Evolutionary conservation across 35 echinoderm and acorn worm genomes (phyloP), one percentile per base, ranked within the genome.

Genomic region (Hemicentrotus pulcherrimus): DNA sequence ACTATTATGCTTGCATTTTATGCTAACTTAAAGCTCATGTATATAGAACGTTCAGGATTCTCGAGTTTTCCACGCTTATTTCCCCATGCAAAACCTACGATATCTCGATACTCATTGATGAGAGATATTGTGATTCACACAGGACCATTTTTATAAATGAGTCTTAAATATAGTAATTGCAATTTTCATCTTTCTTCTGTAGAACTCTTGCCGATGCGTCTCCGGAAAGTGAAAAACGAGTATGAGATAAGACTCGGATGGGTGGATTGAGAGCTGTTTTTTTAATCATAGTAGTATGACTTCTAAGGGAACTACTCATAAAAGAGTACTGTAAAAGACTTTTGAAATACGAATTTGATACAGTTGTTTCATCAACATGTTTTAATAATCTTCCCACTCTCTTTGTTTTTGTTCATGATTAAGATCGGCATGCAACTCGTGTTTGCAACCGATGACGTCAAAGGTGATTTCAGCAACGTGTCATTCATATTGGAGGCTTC

Each of bases 401-500:
- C 2, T 86, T 33, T 90, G 32, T 90, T 45, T 90, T 16, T 24
- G 2, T 90, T 33, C 88, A 90, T 18, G 9, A 45, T 78, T 15
- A 45, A 90, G 88, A 90, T 90, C 88, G 9, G 45, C 32, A 33
- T 90, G 11, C 32, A 90, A 47, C 88, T 90, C 13, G 32, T 45
- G 46, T 90, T 90, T 41, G 88, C 31, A 22, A 46, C 88, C n/a
- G 88, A 16, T 90, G 15, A 13, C 24, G 88, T 90, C 12, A 46
- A 47, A 45, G 88, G 88, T 24, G 88, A 90, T 90, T 47, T 33
- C 32, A 90, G 31, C 31, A 90, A 90, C 32, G 18, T 90, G 4
- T 90, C 88, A 33, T 90, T 90, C 46, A 7, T 45, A 30, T 18
- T 90, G 88, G 88, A 90, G 32, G 33, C 46, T 90, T 90, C 88